These are phyloP conservation scores for Emys orbicularis DNA, from an alignment of 2,797 vertebrate species.

Conservation along the genomic window DNA sequence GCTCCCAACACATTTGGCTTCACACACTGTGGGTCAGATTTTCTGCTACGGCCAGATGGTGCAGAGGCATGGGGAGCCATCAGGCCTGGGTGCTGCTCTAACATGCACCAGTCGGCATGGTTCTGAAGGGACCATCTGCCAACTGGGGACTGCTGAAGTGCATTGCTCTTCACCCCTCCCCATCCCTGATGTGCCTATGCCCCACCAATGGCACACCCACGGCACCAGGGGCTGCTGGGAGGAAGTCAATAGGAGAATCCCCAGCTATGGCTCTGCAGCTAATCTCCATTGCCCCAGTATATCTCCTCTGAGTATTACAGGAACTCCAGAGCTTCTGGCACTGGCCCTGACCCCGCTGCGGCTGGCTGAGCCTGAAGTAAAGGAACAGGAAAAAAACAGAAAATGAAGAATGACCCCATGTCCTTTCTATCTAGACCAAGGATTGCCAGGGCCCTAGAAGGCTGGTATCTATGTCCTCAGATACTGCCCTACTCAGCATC, in stretches of 20 bases:
- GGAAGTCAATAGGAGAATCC: not conserved
- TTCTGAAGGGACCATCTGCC: not conserved
- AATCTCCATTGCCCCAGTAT: not conserved
- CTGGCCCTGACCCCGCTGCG: not conserved
- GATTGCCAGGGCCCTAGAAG: not conserved
- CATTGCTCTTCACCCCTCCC: not conserved
- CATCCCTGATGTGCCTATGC: not conserved
- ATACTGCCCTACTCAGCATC: not conserved
- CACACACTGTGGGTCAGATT: not conserved
- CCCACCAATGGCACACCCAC: not conserved
- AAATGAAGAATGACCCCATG: not conserved
- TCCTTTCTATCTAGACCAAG: not conserved
- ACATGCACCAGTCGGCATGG: not conserved
- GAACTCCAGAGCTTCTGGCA: not conserved
- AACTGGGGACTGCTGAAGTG: not conserved
- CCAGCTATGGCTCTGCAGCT: fast-evolving
- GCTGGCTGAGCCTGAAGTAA: not conserved
- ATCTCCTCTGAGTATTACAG: not conserved
- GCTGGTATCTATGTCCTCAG: not conserved
- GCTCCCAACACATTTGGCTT: not conserved
- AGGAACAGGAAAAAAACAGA: not conserved
- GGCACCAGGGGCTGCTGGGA: not conserved
- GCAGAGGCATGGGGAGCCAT: not conserved
- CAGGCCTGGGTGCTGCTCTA: not conserved
- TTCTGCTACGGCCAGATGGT: fast-evolving